These are phyloP conservation scores for Microtus oregoni DNA, from an alignment of 2,113 vertebrate species.

Conservation along the genomic window DNA sequence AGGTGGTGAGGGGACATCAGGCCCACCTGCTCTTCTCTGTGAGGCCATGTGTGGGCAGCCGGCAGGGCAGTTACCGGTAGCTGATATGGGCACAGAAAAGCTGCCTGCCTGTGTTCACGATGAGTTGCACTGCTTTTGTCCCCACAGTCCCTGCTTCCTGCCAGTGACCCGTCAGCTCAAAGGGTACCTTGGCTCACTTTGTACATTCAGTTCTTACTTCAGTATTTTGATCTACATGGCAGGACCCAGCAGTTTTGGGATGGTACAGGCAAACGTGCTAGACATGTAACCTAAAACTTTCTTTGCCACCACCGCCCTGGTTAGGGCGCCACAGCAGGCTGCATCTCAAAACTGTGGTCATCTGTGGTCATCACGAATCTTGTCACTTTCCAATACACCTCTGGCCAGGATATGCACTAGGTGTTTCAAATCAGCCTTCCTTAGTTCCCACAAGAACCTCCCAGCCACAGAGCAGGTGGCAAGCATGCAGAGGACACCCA, in stretches of 20 bases:
- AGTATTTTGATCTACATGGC: not conserved
- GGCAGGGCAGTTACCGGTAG: not conserved
- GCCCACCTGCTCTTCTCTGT: not conserved
- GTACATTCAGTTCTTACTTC: not conserved
- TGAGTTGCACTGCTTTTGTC: rapidly evolving
- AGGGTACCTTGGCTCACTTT: not conserved
- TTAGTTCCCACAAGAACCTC: not conserved
- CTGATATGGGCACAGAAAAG: rapidly evolving
- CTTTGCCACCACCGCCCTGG: not conserved
- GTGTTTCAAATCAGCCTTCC: not conserved
- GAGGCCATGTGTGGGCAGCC: not conserved
- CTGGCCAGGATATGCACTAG: not conserved
- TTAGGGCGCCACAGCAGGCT: too few species aligned
- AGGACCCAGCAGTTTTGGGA: not conserved
- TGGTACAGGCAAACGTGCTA: not conserved
- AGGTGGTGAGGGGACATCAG: not conserved
- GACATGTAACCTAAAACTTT: not conserved
- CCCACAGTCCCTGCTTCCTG: rapidly evolving
- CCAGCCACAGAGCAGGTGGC: not conserved
- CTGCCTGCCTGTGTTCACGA: rapidly evolving
- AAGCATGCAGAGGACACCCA: rapidly evolving
- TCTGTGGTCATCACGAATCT: not conserved
- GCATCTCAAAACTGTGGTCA: not conserved
- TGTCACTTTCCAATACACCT: not conserved
- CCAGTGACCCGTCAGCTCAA: not conserved